These are phyloP conservation scores for Eulemur rubriventer DNA, from an alignment of 2,797 vertebrate genomes.

Conservation along the genomic window DNA sequence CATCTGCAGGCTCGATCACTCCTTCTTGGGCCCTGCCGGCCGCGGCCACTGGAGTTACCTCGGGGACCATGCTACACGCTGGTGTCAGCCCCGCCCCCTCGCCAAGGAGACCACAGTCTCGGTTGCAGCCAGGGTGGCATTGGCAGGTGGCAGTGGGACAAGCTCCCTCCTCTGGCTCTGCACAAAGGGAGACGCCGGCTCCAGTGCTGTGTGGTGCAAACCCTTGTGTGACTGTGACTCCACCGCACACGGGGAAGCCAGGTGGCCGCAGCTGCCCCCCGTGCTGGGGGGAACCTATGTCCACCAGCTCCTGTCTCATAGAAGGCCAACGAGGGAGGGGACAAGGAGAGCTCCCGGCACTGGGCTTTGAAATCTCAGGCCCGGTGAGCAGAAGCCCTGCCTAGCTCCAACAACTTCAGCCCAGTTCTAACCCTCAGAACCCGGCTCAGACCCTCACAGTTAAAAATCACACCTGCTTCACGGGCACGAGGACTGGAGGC, in stretches of 20 bases:
- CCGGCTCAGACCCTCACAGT: not conserved
- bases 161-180: not conserved
- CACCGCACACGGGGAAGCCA: not conserved
- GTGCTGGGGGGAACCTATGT: rapidly evolving
- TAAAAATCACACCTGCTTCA: not conserved
- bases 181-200: not conserved
- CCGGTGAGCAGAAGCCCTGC: not conserved
- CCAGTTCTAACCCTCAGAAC: not conserved
- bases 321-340: not conserved
- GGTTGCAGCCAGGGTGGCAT: rapidly evolving
- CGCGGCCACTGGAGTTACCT: not conserved
- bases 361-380: not conserved
- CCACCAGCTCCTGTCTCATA: not conserved
- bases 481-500: not conserved
- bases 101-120: rapidly evolving
- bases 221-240: rapidly evolving
- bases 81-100: too few species aligned
- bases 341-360: rapidly evolving
- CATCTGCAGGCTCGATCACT: too few species aligned
- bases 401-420: not conserved
- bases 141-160: not conserved
- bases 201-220: too few species aligned
- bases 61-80: not conserved
- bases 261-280: not conserved
- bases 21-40: rapidly evolving